Evolutionary conservation across 2,888 invertebrate species (phyloP), one percentile per base, ranked within the genome.

Genomic region (Drosophila paramelanica): DNA sequence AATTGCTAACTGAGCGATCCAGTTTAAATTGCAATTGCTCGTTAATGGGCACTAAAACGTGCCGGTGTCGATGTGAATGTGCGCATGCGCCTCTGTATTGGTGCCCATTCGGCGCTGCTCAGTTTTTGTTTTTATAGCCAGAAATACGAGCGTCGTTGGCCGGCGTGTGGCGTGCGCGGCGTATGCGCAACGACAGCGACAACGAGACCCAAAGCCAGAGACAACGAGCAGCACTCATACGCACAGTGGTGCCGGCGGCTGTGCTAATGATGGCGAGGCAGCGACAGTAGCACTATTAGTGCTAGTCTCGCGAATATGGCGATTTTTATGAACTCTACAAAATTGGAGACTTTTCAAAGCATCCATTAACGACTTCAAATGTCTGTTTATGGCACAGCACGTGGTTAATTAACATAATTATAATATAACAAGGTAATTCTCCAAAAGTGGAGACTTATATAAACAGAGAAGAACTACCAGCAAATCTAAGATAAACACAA

Each of bases 21-120:
- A 91, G 91, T 91, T 91, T 91, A 91, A 91, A 91, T 91, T 91
- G 91, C 91, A 90, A 91, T 91, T 89, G 90, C 88, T 91, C 91
- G 90, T 91, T 91, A 91, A 91, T 91, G 89, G 90, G 88, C 91
- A 89, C 91, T 89, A 90, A 88, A 91, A 91, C 89, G 89, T 88
- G 89, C 85, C 89, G 68, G 78, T 76, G 87, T 84, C 76, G 73
- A 64, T 82, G 69, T 76, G 69, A 50, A 42, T 55, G 38, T 66
- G 43, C 57, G 43, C 57, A 11, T 58, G 65, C 31, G 66, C 57
- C 49, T 14, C 39, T 36, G 36, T 36, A 17, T 64, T 64, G 51
- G 64, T 62, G 62, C 64, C 51, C 64, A 62, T 64, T 64, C 64
- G 64, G 64, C 58, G 20, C 20, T 27, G 33, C 43, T 27, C 27